phyloP scores from a whole-genome alignment of 2,113 vertebrate genomes.

The Clupea harengus region DNA sequence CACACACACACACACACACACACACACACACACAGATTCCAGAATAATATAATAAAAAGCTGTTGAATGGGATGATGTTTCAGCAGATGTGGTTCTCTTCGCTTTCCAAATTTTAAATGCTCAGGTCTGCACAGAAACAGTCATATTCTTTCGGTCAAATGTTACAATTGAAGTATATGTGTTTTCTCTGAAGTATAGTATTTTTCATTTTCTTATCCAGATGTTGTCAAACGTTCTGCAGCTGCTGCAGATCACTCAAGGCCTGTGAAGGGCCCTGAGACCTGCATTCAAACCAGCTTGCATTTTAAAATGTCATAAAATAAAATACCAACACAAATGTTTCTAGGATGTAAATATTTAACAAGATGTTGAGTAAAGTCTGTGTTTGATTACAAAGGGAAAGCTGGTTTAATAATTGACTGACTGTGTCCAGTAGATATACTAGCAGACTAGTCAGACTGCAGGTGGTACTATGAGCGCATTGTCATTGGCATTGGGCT shows the following conservation, averaged over 20 bases:
- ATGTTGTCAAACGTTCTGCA: neutral
- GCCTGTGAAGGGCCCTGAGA: neutral
- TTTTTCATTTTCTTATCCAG: neutral
- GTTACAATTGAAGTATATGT: no score
- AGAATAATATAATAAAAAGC: no score
- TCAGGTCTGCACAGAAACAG: no score
- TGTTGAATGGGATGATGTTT: no score
- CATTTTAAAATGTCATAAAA: neutral
- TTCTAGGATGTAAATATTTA: neutral
- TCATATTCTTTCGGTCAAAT: no score
- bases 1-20: constrained; percentile 28
- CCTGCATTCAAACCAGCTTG: neutral
- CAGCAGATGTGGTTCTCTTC: no score
- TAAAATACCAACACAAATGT: neutral
- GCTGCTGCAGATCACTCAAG: neutral
- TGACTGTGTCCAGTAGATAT: no score
- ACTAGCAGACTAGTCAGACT: no score
- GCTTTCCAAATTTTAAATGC: no score
- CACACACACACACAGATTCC: neutral
- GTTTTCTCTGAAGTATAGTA: neutral
- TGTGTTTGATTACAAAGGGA: no score
- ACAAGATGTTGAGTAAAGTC: neutral
- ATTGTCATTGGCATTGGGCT: neutral
- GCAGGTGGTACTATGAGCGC: neutral
- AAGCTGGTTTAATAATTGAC: no score